phyloP scores from a whole-genome alignment of 2,888 invertebrate species.

The Ephialtes manifestator region DNA sequence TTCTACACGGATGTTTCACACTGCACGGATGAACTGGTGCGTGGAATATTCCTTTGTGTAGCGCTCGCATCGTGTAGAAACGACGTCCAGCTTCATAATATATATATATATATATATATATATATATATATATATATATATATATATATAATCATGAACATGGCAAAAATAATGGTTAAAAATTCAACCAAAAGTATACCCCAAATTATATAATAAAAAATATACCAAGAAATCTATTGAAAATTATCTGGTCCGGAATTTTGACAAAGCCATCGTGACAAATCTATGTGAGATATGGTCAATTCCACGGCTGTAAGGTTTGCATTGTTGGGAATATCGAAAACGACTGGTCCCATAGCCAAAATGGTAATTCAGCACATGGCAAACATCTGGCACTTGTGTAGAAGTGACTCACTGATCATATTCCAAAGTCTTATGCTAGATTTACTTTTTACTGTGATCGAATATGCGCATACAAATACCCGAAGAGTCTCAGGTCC shows the following conservation, averaged over 20 bases:
- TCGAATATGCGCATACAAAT: conserved; percentile 11
- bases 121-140: too few relatives aligned
- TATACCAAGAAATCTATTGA: too few relatives aligned
- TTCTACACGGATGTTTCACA: too few relatives aligned
- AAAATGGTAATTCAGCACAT: neutral
- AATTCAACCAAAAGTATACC: too few relatives aligned
- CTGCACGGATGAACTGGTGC: too few relatives aligned
- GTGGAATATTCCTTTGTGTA: too few relatives aligned
- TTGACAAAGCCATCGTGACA: neutral
- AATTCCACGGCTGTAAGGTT: neutral
- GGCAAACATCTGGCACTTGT: neutral
- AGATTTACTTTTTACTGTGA: neutral
- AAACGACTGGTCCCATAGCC: neutral
- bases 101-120: too few relatives aligned
- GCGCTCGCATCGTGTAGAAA: too few relatives aligned
- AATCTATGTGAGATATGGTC: neutral
- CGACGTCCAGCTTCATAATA: too few relatives aligned
- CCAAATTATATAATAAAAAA: too few relatives aligned
- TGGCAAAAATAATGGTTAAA: too few relatives aligned
- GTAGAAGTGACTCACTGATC: neutral
- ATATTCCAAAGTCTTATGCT: neutral
- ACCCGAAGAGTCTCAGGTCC: neutral
- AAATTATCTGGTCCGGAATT: neutral
- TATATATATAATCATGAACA: too few relatives aligned
- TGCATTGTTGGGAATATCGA: neutral